Conservation (phyloP, 1,140 invertebrate genomes). For the Achroia grisella region DNA sequence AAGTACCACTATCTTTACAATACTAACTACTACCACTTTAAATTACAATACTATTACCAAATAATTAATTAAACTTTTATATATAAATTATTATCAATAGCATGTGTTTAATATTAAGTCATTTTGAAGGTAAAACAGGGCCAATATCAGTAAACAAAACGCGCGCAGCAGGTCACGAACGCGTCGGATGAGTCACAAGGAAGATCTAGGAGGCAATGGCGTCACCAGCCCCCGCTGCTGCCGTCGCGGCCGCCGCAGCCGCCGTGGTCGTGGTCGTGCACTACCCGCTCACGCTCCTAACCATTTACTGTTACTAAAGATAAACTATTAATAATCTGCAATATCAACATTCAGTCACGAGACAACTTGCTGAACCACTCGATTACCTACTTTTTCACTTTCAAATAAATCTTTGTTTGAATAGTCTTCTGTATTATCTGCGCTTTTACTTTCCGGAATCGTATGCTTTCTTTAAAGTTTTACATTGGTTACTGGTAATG, state of each 20-base stretch:
- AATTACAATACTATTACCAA: too few relatives aligned
- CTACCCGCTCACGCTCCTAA: too few relatives aligned
- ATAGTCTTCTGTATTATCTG: constrained; percentile 9
- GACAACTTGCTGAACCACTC: constrained; percentile 2
- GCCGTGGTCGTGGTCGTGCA: not conserved
- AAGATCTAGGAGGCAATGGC: constrained; percentile 60
- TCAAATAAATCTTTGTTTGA: constrained; percentile 17
- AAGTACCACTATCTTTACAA: too few relatives aligned
- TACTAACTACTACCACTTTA: too few relatives aligned
- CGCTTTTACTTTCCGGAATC: too few relatives aligned
- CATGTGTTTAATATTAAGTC: constrained; percentile 41
- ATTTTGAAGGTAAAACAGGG: constrained; percentile 42
- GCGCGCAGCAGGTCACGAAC: constrained; percentile 56
- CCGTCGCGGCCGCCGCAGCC: not conserved
- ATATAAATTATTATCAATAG: constrained; percentile 33
- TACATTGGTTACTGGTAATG: too few relatives aligned
- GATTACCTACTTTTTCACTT: constrained; percentile 23
- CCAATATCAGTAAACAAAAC: constrained; percentile 46
- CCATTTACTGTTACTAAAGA: too few relatives aligned
- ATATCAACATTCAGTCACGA: constrained; percentile 1
- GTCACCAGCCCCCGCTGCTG: constrained; percentile 30
- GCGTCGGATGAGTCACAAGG: constrained; percentile 56
- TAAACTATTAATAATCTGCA: constrained; percentile 18
- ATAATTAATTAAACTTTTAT: constrained; percentile 21
- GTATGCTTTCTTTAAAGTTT: too few relatives aligned